Conservation (phyloP, 1,140 invertebrate genomes). For the Calephelis virginiensis region DNA sequence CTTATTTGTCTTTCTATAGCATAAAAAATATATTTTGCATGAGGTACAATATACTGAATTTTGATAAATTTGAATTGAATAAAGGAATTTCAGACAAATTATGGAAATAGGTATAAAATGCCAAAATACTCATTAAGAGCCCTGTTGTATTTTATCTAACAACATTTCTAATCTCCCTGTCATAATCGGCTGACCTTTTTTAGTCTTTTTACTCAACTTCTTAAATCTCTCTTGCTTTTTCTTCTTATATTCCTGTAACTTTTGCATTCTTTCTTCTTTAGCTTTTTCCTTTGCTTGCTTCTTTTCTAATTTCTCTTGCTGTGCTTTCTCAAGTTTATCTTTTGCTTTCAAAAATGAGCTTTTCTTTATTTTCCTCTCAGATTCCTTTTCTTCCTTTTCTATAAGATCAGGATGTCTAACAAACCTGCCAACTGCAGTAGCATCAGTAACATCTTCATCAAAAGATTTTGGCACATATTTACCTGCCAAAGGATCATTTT, state of each 20-base stretch:
- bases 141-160: slow-evolving; percentile 78
- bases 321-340: slow-evolving; percentile 76
- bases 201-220: slow-evolving; percentile 84
- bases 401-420: slow-evolving; percentile 69
- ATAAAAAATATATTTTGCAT: too few relatives aligned
- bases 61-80: too few relatives aligned
- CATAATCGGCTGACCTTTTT: slow-evolving; percentile 89
- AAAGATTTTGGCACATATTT: slow-evolving; percentile 58
- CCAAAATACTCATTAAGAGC: too few relatives aligned
- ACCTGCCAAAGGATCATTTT: slow-evolving; percentile 64
- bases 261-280: slow-evolving; percentile 80
- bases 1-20: too few relatives aligned
- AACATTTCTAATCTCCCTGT: slow-evolving; percentile 85
- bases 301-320: slow-evolving; percentile 79
- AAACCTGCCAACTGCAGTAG: slow-evolving; percentile 50
- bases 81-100: too few relatives aligned
- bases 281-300: slow-evolving; percentile 71
- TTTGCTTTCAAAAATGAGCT: slow-evolving; percentile 78
- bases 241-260: slow-evolving; percentile 82
- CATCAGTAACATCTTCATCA: slow-evolving; percentile 56
- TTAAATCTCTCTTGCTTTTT: slow-evolving; percentile 83
- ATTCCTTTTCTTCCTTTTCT: slow-evolving; percentile 32
- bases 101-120: too few relatives aligned
- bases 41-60: too few relatives aligned
- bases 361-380: slow-evolving; percentile 38